Conservation (phyloP, 2,113 vertebrate genomes). For the Cyrtonyx montezumae region DNA sequence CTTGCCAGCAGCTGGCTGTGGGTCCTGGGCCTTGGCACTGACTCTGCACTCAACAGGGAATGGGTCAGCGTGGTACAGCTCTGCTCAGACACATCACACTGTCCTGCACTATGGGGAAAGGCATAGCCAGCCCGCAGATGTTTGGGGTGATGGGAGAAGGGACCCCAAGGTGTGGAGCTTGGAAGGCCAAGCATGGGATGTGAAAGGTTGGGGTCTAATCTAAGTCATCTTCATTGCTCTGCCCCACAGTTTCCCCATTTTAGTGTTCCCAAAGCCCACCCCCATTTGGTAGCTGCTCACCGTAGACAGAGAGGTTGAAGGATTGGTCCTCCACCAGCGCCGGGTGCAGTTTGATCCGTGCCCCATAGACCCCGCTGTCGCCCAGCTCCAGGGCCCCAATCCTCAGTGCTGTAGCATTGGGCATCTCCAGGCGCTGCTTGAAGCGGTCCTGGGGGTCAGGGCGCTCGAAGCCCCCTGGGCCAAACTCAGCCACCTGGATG, state of each 20-base stretch:
- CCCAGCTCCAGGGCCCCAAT: neutral
- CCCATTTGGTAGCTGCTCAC: neutral
- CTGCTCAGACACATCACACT: neutral
- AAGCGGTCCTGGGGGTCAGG: neutral
- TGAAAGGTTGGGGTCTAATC: neutral
- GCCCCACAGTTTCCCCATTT: neutral
- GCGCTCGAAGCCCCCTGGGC: rapidly evolving
- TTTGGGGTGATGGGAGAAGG: neutral
- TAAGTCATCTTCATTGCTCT: neutral
- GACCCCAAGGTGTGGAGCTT: neutral
- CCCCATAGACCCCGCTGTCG: neutral
- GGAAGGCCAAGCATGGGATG: neutral
- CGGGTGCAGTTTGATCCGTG: neutral
- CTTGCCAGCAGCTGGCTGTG: neutral
- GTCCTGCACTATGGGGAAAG: neutral
- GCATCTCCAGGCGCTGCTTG: neutral
- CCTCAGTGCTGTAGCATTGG: neutral
- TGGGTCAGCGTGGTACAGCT: neutral
- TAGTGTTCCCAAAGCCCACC: too few relatives aligned
- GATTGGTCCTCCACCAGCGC: neutral
- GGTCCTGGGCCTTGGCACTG: conserved; percentile 14
- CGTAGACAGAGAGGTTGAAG: neutral
- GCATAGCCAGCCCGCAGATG: rapidly evolving
- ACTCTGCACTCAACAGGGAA: rapidly evolving
- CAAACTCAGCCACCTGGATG: neutral